Conservation (phyloP, 2,113 vertebrate genomes). For the Charina bottae region DNA sequence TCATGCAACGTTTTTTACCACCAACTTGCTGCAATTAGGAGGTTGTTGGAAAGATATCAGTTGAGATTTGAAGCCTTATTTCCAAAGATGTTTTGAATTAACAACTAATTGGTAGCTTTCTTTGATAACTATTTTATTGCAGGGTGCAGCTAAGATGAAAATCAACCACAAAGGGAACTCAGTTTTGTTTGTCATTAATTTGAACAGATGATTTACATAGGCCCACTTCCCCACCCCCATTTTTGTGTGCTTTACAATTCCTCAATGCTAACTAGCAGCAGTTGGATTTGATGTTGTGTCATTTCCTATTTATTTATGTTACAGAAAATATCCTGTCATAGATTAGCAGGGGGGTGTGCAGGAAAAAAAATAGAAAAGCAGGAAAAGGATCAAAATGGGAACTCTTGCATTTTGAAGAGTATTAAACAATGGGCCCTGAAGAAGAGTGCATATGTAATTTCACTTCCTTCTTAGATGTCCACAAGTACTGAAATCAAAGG, state of each 20-base stretch:
- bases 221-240: conserved; percentile 20
- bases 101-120: conserved; percentile 75
- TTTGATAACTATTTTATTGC: conserved; percentile 75
- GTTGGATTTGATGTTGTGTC: conserved; percentile 30
- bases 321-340: conserved; percentile 35
- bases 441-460: neutral
- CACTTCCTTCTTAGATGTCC: neutral
- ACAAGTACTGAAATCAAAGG: neutral
- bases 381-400: neutral
- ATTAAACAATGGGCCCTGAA: neutral
- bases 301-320: conserved; percentile 47
- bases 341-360: neutral
- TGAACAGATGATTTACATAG: conserved; percentile 67
- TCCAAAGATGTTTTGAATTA: conserved; percentile 73
- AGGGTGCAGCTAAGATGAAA: conserved; percentile 69
- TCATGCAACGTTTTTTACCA: conserved; percentile 60
- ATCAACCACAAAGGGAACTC: conserved; percentile 72
- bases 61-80: conserved; percentile 69
- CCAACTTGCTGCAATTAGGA: conserved; percentile 74
- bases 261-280: conserved; percentile 48
- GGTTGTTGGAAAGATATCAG: conserved; percentile 73
- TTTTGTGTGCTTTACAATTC: conserved; percentile 47
- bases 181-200: conserved; percentile 72
- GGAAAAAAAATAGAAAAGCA: conserved; percentile 2
- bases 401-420: neutral